These are phyloP conservation scores for Eumerus sabulonum DNA, from an alignment of 2,888 invertebrate genomes.

Conservation along the genomic window DNA sequence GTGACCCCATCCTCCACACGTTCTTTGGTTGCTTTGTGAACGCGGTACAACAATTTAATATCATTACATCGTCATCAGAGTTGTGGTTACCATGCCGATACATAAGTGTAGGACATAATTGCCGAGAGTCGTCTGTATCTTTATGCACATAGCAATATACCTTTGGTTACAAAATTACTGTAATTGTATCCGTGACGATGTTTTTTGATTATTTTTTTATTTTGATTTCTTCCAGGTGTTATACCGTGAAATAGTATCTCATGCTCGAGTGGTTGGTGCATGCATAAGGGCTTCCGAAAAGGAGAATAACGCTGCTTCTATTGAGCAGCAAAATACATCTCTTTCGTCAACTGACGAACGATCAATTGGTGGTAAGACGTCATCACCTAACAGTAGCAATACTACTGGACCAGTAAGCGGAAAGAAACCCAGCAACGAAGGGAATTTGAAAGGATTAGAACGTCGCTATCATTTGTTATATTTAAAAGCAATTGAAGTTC, in stretches of 20 bases:
- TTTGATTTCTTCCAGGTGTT: constrained; percentile 85
- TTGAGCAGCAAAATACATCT: constrained; percentile 72
- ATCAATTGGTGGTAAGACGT: constrained; percentile 67
- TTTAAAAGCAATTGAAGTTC: constrained; percentile 94
- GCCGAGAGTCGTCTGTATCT: constrained; percentile 1
- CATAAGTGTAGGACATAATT: constrained; percentile 53
- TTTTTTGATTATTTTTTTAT: constrained; percentile 65
- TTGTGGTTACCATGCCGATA: constrained; percentile 43
- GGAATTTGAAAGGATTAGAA: constrained; percentile 83
- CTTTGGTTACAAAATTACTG: constrained; percentile 59
- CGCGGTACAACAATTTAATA: constrained; percentile 40
- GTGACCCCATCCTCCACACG: constrained; percentile 32
- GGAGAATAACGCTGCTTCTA: constrained; percentile 72
- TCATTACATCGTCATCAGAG: constrained; percentile 46
- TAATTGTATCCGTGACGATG: constrained; percentile 57
- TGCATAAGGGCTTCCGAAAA: constrained; percentile 85
- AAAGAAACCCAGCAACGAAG: constrained; percentile 72
- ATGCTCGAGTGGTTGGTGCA: constrained; percentile 91
- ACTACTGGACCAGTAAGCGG: constrained; percentile 6
- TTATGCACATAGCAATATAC: constrained; percentile 15
- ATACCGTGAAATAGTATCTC: constrained; percentile 95
- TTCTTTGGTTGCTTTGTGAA: constrained; percentile 2
- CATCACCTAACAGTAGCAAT: constrained; percentile 72
- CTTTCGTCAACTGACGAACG: constrained; percentile 72
- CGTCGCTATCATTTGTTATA: constrained; percentile 94